Conservation (phyloP, 64 coral and sea anemone genomes). For the Actinia equina region DNA sequence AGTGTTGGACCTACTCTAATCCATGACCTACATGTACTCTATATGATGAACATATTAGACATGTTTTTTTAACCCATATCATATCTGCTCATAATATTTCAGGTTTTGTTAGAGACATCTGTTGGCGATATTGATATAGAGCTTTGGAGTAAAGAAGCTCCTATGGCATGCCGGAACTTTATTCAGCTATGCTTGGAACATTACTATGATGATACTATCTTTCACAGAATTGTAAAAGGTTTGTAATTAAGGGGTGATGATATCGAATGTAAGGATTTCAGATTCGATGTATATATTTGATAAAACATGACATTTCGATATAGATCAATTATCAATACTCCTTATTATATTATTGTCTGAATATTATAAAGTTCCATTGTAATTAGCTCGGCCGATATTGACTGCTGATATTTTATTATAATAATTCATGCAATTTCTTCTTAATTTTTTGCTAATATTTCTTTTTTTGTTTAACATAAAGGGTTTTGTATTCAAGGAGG, state of each 20-base stretch:
- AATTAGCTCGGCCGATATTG: too few species aligned
- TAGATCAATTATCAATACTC: too few species aligned
- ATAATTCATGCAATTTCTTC: too few species aligned
- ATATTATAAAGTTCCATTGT: too few species aligned
- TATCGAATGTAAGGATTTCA: background rate
- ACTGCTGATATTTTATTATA: too few species aligned
- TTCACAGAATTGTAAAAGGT: slow-evolving; percentile 99
- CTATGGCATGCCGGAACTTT: slow-evolving; percentile 95
- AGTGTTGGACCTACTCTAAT: too few species aligned
- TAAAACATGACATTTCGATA: too few species aligned
- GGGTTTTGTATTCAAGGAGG: slow-evolving; percentile 97
- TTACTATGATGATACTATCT: slow-evolving; percentile 96
- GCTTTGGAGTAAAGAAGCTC: slow-evolving; percentile 94
- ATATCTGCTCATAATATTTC: background rate
- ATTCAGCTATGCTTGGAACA: slow-evolving; percentile 91
- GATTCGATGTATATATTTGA: too few species aligned
- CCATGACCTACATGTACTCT: too few species aligned
- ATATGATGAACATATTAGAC: too few species aligned
- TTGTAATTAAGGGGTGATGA: background rate
- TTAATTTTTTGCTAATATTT: background rate
- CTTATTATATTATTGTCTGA: too few species aligned
- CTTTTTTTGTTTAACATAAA: background rate
- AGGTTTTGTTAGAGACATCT: slow-evolving; percentile 84
- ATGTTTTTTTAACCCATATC: too few species aligned
- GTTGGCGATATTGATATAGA: slow-evolving; percentile 96